These are phyloP conservation scores for Oncorhynchus kisutch DNA, from an alignment of 2,113 vertebrate species.

Conservation along the genomic window DNA sequence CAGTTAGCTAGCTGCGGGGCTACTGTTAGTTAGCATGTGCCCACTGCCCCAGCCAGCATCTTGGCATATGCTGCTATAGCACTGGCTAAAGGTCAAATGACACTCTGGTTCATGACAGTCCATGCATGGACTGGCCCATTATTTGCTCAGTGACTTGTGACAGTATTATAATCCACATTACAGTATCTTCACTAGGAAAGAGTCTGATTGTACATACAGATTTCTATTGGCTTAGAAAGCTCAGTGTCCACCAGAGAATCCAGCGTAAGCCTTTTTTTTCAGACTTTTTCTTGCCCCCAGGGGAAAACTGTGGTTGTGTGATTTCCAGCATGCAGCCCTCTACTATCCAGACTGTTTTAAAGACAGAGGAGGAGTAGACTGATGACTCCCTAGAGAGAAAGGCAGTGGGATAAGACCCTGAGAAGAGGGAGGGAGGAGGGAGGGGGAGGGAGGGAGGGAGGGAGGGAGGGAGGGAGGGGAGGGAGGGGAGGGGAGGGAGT, in stretches of 20 bases:
- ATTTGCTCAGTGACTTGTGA: slow-evolving; percentile 13
- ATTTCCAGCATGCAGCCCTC: neutral
- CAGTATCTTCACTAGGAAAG: too few species aligned
- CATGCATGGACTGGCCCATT: neutral
- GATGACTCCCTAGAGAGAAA: neutral
- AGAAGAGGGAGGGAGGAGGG: neutral
- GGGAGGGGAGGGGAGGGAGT: too few species aligned
- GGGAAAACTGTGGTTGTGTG: neutral
- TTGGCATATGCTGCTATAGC: neutral
- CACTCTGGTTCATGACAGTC: neutral
- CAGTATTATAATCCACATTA: slow-evolving; percentile 4
- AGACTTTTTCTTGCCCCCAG: neutral
- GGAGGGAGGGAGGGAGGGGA: neutral
- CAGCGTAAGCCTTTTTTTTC: neutral
- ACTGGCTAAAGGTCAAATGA: slow-evolving; percentile 1
- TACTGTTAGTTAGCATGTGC: neutral
- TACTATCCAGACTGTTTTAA: slow-evolving; percentile 31
- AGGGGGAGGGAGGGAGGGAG: neutral
- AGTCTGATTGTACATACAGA: too few species aligned
- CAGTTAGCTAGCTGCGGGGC: neutral
- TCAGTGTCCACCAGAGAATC: too few species aligned
- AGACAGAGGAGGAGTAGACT: slow-evolving; percentile 13
- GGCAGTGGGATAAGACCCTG: neutral
- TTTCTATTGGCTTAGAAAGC: too few species aligned
- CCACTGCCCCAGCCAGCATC: neutral